Percentiles rank a stretch among this genome's conserved stretches.
phyloP scores from a whole-genome alignment of 2,113 vertebrate species.

The Henicopernis longicauda region DNA sequence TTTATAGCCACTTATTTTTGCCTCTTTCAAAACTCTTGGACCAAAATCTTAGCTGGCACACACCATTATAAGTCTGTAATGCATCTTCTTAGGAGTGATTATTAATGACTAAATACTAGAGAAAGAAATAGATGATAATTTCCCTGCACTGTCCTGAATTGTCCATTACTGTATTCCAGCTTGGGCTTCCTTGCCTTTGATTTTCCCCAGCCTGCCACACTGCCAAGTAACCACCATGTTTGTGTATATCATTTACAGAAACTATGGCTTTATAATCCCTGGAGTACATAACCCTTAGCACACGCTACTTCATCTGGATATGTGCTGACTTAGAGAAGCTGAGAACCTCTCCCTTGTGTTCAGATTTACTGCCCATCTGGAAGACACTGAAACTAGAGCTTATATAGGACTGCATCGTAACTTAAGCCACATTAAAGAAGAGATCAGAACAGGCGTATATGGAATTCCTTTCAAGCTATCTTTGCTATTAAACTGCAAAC shows the following conservation, averaged over 20 bases:
- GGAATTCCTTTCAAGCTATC: conserved; percentile 12
- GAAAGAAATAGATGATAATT: background rate
- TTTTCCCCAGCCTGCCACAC: background rate
- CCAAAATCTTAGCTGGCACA: background rate
- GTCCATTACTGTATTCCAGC: background rate
- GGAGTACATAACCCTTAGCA: background rate
- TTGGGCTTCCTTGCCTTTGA: background rate
- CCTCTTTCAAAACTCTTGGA: background rate
- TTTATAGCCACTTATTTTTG: background rate
- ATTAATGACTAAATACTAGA: background rate
- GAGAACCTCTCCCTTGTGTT: background rate
- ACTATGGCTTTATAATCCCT: background rate
- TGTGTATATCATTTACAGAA: background rate
- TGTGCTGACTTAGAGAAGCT: conserved; percentile 10
- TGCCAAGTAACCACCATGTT: background rate
- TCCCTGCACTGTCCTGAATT: background rate
- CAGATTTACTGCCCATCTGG: conserved; percentile 52
- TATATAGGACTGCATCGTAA: background rate
- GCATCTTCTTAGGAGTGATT: background rate
- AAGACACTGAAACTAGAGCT: conserved; percentile 12
- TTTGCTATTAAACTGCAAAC: background rate
- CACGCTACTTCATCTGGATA: background rate
- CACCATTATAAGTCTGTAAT: background rate
- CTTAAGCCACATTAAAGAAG: conserved; percentile 52
- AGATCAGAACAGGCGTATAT: background rate